Base-by-base conservation (phyloP, 92 coral and sea anemone genomes). In the Zoanthus sansibaricus region DNA sequence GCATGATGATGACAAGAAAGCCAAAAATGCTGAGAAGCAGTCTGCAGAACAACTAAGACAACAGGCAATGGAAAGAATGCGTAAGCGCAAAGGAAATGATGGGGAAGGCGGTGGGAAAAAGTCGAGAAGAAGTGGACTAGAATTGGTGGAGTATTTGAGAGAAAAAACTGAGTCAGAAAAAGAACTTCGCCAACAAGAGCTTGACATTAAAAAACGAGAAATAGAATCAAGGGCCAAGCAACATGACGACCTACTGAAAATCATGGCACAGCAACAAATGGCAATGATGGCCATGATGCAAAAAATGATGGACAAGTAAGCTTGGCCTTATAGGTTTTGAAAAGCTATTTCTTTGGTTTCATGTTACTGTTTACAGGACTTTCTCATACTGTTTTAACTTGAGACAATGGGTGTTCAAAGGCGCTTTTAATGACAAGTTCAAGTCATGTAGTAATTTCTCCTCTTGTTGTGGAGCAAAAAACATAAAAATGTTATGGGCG, bases 1-100 rank as follows among this genome's bases (percentile, higher is more conserved):
- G 45, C 76, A 71, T 71, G 76, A 9, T 71, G 49, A 71, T 71
- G 9, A 42, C 76, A 64, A n/a, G 48, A 71, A 73, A 70, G 61
- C 55, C 54, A 83, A 83, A 61, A 4, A 73, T 42, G 75, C 51
- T 11, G 87, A 83, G 56, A 70, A 75, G 61, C 64, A 69, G 75
- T 68, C 87, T 46, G 87, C 87, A 31, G 87, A 70, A 83, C 77
- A 71, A 67, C 25, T 45, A 16, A 56, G 76, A 54, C 55, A 70
- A 71, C 18, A 47, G 78, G 87, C 79, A 25, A 83, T 83, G 87
- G 79, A 83, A 51, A 45, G 78, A 54, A 70, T 83, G 78, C 15
- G 76, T 71, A 71, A 37, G 52, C 76, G 76, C 76, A 71, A 83
- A 48, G 75, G 75, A 54, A 74, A 82, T 61, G 54, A 82, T 64